Percentiles rank a stretch among this genome's conserved stretches.
These are phyloP conservation scores for Carcina quercana DNA, from an alignment of 2,888 invertebrate species.

Conservation along the genomic window DNA sequence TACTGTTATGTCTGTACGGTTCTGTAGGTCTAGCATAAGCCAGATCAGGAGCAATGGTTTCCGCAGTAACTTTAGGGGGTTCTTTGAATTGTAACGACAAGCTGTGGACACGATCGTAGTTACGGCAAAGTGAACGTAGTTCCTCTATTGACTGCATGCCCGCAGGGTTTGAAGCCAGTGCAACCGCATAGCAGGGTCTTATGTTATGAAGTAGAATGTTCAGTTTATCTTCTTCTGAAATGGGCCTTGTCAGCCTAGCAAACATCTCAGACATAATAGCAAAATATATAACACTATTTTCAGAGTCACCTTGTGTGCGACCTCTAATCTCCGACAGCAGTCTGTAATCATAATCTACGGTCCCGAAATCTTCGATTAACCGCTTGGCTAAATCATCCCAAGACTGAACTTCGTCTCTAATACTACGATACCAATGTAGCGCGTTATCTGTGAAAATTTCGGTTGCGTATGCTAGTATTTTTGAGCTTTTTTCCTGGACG, in stretches of 20 bases:
- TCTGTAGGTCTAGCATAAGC: slow-evolving; percentile 5
- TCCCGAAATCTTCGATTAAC: slow-evolving; percentile 8
- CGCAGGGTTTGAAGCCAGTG: background rate
- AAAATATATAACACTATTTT: slow-evolving; percentile 6
- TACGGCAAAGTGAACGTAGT: slow-evolving; percentile 7
- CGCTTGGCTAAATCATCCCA: background rate
- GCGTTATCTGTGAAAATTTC: slow-evolving; percentile 7
- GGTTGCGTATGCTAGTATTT: slow-evolving; percentile 4
- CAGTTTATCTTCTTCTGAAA: slow-evolving; percentile 13
- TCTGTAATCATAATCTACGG: slow-evolving; percentile 12
- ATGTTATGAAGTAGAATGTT: slow-evolving; percentile 15
- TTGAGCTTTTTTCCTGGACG: slow-evolving; percentile 1
- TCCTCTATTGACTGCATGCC: background rate
- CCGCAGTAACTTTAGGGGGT: slow-evolving; percentile 9
- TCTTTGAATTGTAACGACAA: slow-evolving; percentile 13
- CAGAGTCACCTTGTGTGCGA: slow-evolving; percentile 6
- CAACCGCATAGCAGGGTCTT: slow-evolving; percentile 3
- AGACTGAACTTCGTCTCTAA: background rate
- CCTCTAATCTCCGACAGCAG: slow-evolving; percentile 3
- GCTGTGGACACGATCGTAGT: slow-evolving; percentile 14
- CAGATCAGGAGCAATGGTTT: slow-evolving; percentile 16
- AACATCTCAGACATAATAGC: slow-evolving; percentile 15
- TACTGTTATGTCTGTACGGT: slow-evolving; percentile 3
- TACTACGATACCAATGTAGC: slow-evolving; percentile 5
- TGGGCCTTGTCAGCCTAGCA: slow-evolving; percentile 7